Evolutionary conservation across 2,888 invertebrate species (phyloP), one percentile per base, ranked within the genome.

Genomic region (Mesorhabditis sp.): DNA sequence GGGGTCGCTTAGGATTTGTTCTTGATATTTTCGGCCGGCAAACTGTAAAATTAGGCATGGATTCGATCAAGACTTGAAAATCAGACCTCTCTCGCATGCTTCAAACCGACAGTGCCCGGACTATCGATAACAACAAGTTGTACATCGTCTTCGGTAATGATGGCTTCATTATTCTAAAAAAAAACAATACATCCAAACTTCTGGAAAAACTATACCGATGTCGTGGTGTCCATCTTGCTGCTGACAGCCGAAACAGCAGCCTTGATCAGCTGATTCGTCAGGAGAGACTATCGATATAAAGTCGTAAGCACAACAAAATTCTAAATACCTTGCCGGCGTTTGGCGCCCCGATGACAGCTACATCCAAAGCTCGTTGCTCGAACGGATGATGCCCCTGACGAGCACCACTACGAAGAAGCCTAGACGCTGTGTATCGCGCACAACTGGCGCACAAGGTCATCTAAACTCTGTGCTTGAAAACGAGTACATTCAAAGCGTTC

Each of bases 51-150:
- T 50, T 10, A 50, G 13, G 42, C 44, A 13, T 15, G 41, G 43
- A 43, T 41, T 28, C 43, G 28, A n/a, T 78, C 28, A 28, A 28
- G 28, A 28, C 28, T 71, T 7, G 72, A 69, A 6, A 75, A 74
- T 44, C 74, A 68, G 43, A 75, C 68, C 61, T 82, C 74, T 41
- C 76, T 80, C 5, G 82, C 84, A 66, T 84, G 84, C 5, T 76
- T 72, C 15, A 77, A 74, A 28, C 78, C 77, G 0, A 94, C 91
- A 50, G 95, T 87, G 43, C 97, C 97, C 3, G 97, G 97, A 4
- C 95, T 95, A 85, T 97, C 97, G 44, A 94, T 88, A 85, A 96
- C 92, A 50, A 88, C 90, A 61, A 97, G 89, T 87, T 97, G 97
- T 1, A 92, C 91, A 72, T 92, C 68, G 43, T 75, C 76, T 65